A percentile compares a stretch with the other conserved stretches of the same genome.
These are phyloP conservation scores for Stomatorhinus walkeri DNA, from an alignment of 2,797 vertebrate genomes.

Conservation along the genomic window DNA sequence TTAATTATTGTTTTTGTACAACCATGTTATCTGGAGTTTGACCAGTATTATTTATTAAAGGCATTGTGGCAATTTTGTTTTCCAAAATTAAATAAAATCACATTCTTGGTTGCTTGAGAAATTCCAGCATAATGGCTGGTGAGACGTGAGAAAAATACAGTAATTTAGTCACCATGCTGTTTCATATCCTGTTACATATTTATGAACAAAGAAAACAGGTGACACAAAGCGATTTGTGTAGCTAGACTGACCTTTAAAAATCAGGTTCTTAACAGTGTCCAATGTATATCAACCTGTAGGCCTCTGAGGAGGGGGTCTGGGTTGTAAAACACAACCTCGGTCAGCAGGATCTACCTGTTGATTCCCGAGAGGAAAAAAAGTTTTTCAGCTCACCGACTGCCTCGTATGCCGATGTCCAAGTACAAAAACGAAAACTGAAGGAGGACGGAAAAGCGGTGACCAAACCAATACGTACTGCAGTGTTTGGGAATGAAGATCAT, in stretches of 20 bases:
- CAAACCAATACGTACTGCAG: constrained; percentile 24
- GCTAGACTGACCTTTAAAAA: background rate
- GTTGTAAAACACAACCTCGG: constrained; percentile 81
- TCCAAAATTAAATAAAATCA: background rate
- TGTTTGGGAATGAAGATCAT: constrained; percentile 21
- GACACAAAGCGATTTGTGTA: background rate
- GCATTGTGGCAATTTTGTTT: background rate
- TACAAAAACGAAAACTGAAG: constrained; percentile 36
- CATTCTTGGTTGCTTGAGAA: background rate
- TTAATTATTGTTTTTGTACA: background rate
- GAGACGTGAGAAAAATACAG: background rate
- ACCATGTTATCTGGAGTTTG: background rate
- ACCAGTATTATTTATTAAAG: background rate
- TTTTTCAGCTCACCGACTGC: constrained; percentile 39
- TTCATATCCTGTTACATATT: background rate
- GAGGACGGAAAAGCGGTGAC: constrained; percentile 23
- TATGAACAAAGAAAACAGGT: background rate
- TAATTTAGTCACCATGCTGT: background rate
- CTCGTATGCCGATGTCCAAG: constrained; percentile 30
- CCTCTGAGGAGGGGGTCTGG: constrained; percentile 86
- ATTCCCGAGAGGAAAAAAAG: constrained; percentile 52
- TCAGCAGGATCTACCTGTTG: constrained; percentile 54
- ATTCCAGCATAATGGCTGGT: background rate
- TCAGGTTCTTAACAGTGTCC: constrained; percentile 79
- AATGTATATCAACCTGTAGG: constrained; percentile 95